Evolutionary conservation across 2,797 vertebrate genomes (phyloP), one percentile per base, ranked within the genome.

Genomic region (Pelobates cultripes): DNA sequence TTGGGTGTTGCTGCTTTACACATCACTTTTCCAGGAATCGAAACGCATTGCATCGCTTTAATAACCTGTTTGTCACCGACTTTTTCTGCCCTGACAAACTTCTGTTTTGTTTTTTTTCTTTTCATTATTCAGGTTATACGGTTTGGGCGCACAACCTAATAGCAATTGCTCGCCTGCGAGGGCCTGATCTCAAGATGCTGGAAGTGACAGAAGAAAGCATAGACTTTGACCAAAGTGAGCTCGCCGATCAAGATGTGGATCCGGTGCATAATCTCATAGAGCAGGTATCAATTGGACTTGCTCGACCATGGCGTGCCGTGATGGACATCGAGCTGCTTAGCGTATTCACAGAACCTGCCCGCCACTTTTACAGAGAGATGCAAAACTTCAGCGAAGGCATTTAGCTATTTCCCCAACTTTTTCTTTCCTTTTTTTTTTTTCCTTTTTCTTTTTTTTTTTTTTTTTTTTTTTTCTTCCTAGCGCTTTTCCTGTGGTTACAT

Each of bases 101-200:
- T 51, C 1, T 51, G 47, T 51, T 51, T 51, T 5, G 5, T 15
- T 2, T 55, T 15, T 57, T 45, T 4, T 44, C 72, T 4, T 66
- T 6, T 14, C 2, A 57, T 42, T 40, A 42, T 82, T 14, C 72
- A 99, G 98, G 97, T 89, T 99, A 99, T 91, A 98, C 95, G 0
- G 94, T 99, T 74, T 99, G 98, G 97, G 97, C 97, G 77, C 97
- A 99, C 91, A 99, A 99, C 88, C 92, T 99, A 86, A 97, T 99
- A 85, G 98, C 98, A 89, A 97, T 99, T 84, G 97, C 98, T 86
- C 96, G 98, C 44, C 96, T 99, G 88, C 96, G 97, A 77, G 97
- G 98, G 88, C 96, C 96, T 88, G 96, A 96, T 87, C 94, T 99
- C 60, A 95, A 94, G 84, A 91, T 97, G 82, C 94, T 99, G 81